Conservation (phyloP, 2,888 invertebrate genomes). For the Tromatobia lineatoria region DNA sequence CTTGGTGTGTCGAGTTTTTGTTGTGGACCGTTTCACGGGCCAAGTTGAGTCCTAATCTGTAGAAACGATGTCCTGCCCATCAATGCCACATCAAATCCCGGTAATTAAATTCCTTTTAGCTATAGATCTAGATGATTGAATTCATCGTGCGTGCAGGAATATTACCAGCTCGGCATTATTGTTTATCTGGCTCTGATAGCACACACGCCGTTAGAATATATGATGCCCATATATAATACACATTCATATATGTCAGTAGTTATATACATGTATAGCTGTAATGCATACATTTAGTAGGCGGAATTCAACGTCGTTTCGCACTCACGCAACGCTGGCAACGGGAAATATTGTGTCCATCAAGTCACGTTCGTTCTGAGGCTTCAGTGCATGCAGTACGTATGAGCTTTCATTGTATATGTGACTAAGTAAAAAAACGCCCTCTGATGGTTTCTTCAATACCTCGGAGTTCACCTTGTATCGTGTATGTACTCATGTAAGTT, state of each 20-base stretch:
- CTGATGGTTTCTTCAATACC: not conserved
- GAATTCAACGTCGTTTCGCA: constrained; percentile 49
- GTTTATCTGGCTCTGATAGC: constrained; percentile 31
- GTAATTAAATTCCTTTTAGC: constrained; percentile 29
- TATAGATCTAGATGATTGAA: constrained; percentile 30
- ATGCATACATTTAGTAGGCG: constrained; percentile 26
- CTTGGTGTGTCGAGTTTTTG: too few species aligned
- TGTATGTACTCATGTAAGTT: too few species aligned
- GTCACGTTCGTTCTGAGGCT: constrained; percentile 16
- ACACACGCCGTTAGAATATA: constrained; percentile 27
- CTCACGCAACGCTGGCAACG: constrained; percentile 50
- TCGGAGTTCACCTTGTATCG: too few species aligned
- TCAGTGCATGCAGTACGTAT: constrained; percentile 9
- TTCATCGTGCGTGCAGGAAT: constrained; percentile 20
- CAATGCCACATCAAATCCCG: constrained; percentile 4
- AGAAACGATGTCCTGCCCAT: not conserved
- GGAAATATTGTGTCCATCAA: constrained; percentile 24
- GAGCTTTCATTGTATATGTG: not conserved
- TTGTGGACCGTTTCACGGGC: too few species aligned
- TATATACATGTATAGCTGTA: not conserved
- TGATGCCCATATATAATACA: not conserved
- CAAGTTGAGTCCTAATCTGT: too few species aligned
- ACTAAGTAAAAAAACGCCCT: constrained; percentile 5
- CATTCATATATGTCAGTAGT: not conserved
- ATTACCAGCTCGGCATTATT: constrained; percentile 31